These are phyloP conservation scores for Dolichopus griseipennis DNA, from an alignment of 2,888 invertebrate species.

Conservation along the genomic window DNA sequence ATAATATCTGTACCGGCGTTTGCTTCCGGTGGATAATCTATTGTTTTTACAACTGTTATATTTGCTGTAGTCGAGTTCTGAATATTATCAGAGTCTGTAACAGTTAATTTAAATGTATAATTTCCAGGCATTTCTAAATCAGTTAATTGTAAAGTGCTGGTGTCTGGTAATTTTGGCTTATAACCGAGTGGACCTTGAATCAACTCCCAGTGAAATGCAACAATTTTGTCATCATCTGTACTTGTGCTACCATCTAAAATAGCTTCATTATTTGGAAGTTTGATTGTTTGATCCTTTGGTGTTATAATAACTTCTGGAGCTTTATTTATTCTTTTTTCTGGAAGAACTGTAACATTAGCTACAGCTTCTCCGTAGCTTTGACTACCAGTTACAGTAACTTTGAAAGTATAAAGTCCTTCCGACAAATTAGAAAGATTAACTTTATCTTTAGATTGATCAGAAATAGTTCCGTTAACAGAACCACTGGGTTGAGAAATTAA, in stretches of 20 bases:
- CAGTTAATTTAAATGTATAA: slow-evolving; percentile 82
- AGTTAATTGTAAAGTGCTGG: slow-evolving; percentile 72
- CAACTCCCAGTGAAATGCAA: slow-evolving; percentile 87
- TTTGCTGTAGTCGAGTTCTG: slow-evolving; percentile 79
- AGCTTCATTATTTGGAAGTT: slow-evolving; percentile 80
- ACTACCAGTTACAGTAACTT: slow-evolving; percentile 71
- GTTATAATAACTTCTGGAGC: slow-evolving; percentile 79
- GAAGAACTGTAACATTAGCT: slow-evolving; percentile 83
- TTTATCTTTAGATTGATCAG: slow-evolving; percentile 73
- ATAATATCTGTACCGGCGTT: slow-evolving; percentile 85
- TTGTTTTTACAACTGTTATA: slow-evolving; percentile 81
- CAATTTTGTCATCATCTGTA: slow-evolving; percentile 74
- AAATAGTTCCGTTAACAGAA: slow-evolving; percentile 64
- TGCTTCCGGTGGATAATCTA: slow-evolving; percentile 91
- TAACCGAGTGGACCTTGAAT: slow-evolving; percentile 81
- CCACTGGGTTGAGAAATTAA: slow-evolving; percentile 75
- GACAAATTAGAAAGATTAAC: slow-evolving; percentile 75
- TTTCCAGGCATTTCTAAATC: slow-evolving; percentile 80
- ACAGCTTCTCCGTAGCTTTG: slow-evolving; percentile 69
- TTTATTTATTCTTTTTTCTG: slow-evolving; percentile 73
- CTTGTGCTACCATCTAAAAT: slow-evolving; percentile 80
- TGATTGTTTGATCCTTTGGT: slow-evolving; percentile 76
- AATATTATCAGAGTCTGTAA: slow-evolving; percentile 82
- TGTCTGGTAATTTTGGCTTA: slow-evolving; percentile 68
- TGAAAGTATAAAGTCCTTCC: slow-evolving; percentile 81